phyloP scores from a whole-genome alignment of 2,113 vertebrate species.

The Procapra przewalskii region DNA sequence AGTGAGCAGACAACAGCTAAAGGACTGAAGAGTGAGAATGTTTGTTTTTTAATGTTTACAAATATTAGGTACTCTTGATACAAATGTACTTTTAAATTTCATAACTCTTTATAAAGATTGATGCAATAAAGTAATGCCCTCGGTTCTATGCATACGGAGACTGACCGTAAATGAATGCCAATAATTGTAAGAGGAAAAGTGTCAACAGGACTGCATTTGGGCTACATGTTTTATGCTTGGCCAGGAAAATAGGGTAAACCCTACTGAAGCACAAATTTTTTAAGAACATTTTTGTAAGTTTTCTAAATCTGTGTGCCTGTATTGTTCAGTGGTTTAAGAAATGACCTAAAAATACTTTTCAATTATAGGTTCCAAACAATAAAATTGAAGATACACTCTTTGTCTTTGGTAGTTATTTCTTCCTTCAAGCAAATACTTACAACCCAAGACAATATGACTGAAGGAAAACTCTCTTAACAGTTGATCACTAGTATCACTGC shows the following conservation, averaged over 20 bases:
- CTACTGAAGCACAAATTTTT: conserved; percentile 15
- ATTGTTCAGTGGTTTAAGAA: conserved; percentile 32
- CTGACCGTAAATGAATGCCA: conserved; percentile 4
- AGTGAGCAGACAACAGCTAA: background rate
- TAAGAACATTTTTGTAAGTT: conserved; percentile 40
- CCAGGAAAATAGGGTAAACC: conserved; percentile 16
- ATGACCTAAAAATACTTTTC: conserved; percentile 9
- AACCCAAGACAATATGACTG: background rate
- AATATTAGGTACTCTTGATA: background rate
- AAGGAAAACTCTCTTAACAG: background rate
- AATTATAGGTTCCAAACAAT: conserved; percentile 36
- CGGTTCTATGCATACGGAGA: background rate
- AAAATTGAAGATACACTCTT: conserved; percentile 7
- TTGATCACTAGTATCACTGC: background rate
- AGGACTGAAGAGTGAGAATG: background rate
- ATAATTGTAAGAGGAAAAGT: background rate
- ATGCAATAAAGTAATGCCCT: background rate
- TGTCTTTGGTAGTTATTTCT: conserved; percentile 6
- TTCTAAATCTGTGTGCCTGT: conserved; percentile 34
- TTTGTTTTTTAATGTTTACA: conserved; percentile 45
- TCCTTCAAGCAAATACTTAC: background rate
- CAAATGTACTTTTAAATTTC: conserved; percentile 23
- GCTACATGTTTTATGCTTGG: conserved; percentile 11
- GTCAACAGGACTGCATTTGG: background rate
- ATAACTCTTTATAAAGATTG: background rate